These are phyloP conservation scores for Sesamia nonagrioides DNA, from an alignment of 1,140 invertebrate species.

Conservation along the genomic window DNA sequence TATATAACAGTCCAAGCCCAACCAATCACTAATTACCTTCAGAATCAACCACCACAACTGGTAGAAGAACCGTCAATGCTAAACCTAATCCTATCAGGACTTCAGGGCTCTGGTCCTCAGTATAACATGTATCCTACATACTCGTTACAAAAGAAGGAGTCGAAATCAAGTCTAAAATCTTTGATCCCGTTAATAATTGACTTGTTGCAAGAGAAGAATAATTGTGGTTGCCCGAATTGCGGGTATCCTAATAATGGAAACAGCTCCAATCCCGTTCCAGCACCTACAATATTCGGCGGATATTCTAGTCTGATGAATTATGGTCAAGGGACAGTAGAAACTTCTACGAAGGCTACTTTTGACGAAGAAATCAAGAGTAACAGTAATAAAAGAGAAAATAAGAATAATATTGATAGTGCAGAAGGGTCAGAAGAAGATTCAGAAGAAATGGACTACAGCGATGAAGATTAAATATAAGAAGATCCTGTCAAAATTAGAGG, in stretches of 20 bases:
- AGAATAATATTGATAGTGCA: slow-evolving; percentile 55
- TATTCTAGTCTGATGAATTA: slow-evolving; percentile 64
- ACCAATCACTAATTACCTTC: slow-evolving; percentile 11
- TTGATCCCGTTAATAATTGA: slow-evolving; percentile 72
- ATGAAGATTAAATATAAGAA: slow-evolving; percentile 54
- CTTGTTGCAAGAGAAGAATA: slow-evolving; percentile 68
- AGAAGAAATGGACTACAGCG: slow-evolving; percentile 54
- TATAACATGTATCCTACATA: slow-evolving; percentile 6
- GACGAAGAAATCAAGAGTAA: slow-evolving; percentile 50
- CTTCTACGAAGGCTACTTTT: slow-evolving; percentile 4
- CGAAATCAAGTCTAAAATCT: slow-evolving; percentile 65
- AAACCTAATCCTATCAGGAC: slow-evolving; percentile 34
- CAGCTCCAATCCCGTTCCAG: slow-evolving; percentile 50
- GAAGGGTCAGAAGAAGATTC: slow-evolving; percentile 60
- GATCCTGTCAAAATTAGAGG: not conserved
- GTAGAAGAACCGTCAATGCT: slow-evolving; percentile 33
- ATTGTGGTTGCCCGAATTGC: slow-evolving; percentile 56
- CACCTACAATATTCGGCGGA: slow-evolving; percentile 51
- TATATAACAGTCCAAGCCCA: slow-evolving; percentile 47
- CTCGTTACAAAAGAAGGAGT: slow-evolving; percentile 34
- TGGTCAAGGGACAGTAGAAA: slow-evolving; percentile 16
- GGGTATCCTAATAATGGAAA: slow-evolving; percentile 54
- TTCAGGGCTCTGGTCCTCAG: slow-evolving; percentile 3
- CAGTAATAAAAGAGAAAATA: slow-evolving; percentile 49
- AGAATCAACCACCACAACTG: slow-evolving; percentile 12